Evolutionary conservation across 2,888 invertebrate species (phyloP), one percentile per base, ranked within the genome.

Genomic region (Zaprionus obscuricornis): DNA sequence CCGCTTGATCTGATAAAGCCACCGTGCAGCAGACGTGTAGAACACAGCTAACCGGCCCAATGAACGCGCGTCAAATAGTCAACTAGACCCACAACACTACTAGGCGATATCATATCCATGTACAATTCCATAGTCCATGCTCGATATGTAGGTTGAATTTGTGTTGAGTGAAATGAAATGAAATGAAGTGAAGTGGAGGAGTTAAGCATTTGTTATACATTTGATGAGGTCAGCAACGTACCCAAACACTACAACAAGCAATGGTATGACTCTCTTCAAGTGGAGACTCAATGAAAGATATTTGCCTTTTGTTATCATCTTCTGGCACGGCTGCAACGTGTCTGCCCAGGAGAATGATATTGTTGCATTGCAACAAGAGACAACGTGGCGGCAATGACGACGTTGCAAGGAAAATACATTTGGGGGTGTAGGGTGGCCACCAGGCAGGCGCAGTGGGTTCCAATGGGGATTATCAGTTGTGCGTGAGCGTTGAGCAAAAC

Each of bases 1-100:
- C 83, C 70, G 74, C 87, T 83, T 75, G 88, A 88, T 88, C 88
- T 83, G 88, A 88, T 88, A 88, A 88, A 87, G 87, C 72, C 72
- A 82, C 67, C 72, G 81, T 85, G 65, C 75, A 69, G 78, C 74
- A 77, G 68, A 62, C 71, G 64, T 84, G 82, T 78, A 66, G 59
- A 66, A 79, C 84, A 83, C 29, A 11, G 40, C 62, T 24, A 68
- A 65, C 70, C 69, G 37, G 27, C 22, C 62, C 50, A 31, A 45
- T 16, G 39, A 17, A 39, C 17, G 10, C n/a, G n/a, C 20, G 27
- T n/a, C 43, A 24, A 8, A 16, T 24, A 29, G 26, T 6, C 5
- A 20, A 26, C 6, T 39, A 33, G 43, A 8, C 42, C 40, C 27
- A 13, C 40, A 37, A 56, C 17, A n/a, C 60, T 62, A 67, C 33